Percentiles rank a stretch among this genome's conserved stretches.
phyloP scores from a whole-genome alignment of 2,113 vertebrate species.

The Mustelus asterias region DNA sequence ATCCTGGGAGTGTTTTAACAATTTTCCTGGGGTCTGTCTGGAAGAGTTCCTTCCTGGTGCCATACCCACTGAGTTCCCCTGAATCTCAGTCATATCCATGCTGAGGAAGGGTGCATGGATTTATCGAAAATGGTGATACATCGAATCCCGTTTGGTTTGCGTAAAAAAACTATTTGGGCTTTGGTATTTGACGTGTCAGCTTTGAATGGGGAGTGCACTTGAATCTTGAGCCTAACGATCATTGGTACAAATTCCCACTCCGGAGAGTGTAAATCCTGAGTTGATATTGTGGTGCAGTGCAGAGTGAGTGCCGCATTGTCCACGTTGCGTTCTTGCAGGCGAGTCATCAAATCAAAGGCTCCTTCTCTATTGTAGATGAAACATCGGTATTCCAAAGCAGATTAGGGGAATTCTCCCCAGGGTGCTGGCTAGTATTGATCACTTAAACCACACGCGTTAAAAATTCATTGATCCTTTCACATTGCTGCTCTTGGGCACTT shows the following conservation, averaged over 20 bases:
- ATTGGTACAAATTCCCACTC: background rate
- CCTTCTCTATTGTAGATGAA: background rate
- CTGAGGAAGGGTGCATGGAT: background rate
- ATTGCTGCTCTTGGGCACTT: background rate
- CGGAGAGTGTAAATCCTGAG: background rate
- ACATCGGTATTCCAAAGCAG: background rate
- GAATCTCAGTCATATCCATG: background rate
- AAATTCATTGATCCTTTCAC: background rate
- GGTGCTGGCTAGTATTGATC: no score
- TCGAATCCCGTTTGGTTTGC: background rate
- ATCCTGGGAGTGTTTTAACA: no score
- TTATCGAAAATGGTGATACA: background rate
- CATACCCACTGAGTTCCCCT: no score
- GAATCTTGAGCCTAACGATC: background rate
- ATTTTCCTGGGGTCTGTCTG: no score
- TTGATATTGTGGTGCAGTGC: background rate
- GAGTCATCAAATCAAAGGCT: no score
- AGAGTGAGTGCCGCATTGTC: no score
- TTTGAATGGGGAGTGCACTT: background rate
- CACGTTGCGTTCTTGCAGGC: no score
- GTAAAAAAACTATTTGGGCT: background rate
- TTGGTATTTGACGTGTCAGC: background rate
- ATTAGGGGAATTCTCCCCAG: no score
- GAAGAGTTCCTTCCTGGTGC: no score
- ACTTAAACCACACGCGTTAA: background rate